phyloP scores from a whole-genome alignment of 2,888 invertebrate species.

The Melieria picta region DNA sequence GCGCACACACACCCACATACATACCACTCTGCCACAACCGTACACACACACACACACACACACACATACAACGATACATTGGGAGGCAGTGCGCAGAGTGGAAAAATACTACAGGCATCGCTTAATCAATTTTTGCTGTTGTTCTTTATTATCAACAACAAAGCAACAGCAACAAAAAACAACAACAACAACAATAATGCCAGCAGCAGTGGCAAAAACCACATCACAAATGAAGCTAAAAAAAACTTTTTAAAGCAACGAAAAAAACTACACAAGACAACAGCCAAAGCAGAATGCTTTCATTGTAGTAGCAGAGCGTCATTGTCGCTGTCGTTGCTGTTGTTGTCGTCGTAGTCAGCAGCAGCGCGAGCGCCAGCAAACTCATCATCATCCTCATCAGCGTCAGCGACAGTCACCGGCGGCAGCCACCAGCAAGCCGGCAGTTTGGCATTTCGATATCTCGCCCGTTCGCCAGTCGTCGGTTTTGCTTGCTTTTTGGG shows the following conservation, averaged over 20 bases:
- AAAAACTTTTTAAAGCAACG: conserved; percentile 36
- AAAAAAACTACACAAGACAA: conserved; percentile 40
- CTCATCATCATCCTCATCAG: neutral
- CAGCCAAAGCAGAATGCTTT: neutral
- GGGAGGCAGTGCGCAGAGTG: conserved; percentile 26
- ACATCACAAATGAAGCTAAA: neutral
- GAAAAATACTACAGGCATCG: conserved; percentile 38
- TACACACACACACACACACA: neutral
- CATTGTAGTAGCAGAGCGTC: too few relatives aligned
- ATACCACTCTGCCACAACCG: neutral
- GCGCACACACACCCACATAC: neutral
- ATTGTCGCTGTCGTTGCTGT: too few relatives aligned
- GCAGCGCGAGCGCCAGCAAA: neutral
- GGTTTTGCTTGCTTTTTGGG: conserved; percentile 19
- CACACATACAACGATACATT: conserved; percentile 3
- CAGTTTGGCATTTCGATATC: conserved; percentile 24
- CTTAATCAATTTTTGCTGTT: conserved; percentile 36
- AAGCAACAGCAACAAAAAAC: conserved; percentile 45
- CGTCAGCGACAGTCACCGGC: neutral
- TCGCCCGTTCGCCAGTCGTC: conserved; percentile 16
- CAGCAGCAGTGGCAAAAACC: too few relatives aligned
- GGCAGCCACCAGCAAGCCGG: conserved; percentile 7
- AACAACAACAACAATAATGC: conserved; percentile 44
- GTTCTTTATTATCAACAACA: conserved; percentile 8
- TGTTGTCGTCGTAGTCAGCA: neutral